Conservation (phyloP, 1,140 invertebrate species). For the Heliconius melpomene region DNA sequence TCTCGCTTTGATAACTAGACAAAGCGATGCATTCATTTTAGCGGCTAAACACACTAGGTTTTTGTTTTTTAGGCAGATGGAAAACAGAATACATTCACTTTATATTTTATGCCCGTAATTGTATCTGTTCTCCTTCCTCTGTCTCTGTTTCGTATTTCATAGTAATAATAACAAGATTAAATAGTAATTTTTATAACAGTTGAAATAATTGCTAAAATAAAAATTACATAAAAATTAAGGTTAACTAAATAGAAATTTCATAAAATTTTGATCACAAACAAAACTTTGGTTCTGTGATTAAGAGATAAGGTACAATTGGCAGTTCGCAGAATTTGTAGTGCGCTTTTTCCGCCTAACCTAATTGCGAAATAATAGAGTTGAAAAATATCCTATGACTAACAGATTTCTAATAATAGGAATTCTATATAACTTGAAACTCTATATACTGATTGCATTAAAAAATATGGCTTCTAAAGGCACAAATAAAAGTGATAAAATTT, state of each 20-base stretch:
- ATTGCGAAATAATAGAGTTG: constrained; percentile 1
- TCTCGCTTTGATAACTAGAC: neutral
- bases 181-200: too few relatives aligned
- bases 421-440: neutral
- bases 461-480: too few relatives aligned
- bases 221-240: neutral
- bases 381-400: constrained; percentile 13
- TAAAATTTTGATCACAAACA: constrained; percentile 5
- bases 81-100: too few relatives aligned
- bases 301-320: neutral
- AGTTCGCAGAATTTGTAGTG: neutral
- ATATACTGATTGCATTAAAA: neutral
- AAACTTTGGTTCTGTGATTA: neutral
- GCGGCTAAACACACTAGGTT: too few relatives aligned
- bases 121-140: too few relatives aligned
- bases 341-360: constrained; percentile 12
- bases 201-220: too few relatives aligned
- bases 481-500: too few relatives aligned
- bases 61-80: too few relatives aligned
- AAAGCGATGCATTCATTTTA: neutral
- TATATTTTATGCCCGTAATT: too few relatives aligned
- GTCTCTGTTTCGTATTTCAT: too few relatives aligned
- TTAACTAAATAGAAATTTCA: neutral
- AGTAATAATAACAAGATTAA: too few relatives aligned
- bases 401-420: neutral